Conservation (phyloP, 2,888 invertebrate genomes). For the Reticulitermes lucifugus region DNA sequence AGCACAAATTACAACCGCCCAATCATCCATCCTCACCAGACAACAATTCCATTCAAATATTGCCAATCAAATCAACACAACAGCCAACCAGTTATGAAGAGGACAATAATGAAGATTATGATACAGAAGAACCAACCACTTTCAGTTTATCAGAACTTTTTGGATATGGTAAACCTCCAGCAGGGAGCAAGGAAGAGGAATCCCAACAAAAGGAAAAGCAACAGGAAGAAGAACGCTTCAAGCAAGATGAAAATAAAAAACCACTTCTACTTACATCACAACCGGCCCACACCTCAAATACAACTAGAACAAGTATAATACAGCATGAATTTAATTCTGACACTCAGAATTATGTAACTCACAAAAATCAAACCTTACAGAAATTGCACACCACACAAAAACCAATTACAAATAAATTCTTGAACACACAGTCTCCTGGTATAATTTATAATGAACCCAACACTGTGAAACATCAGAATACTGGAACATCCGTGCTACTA, state of each 20-base stretch:
- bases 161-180: constrained; percentile 10
- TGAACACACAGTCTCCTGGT: neutral
- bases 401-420: neutral
- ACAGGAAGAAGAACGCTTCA: neutral
- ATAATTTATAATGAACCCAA: constrained; percentile 40
- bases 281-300: neutral
- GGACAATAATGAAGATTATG: constrained; percentile 13
- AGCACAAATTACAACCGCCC: neutral
- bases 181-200: neutral
- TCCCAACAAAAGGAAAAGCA: neutral
- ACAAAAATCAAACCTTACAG: neutral
- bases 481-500: constrained; percentile 47
- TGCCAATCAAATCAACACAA: neutral
- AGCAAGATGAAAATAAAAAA: neutral
- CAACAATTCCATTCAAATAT: neutral
- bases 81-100: constrained; percentile 15
- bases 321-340: neutral
- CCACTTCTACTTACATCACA: neutral
- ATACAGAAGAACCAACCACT: neutral
- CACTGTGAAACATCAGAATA: constrained; percentile 41
- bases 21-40: neutral
- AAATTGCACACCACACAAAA: neutral
- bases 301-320: neutral
- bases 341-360: neutral
- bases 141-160: constrained; percentile 26